Evolutionary conservation across 2,888 invertebrate species (phyloP).

Genomic region (Anarsia innoxiella): DNA sequence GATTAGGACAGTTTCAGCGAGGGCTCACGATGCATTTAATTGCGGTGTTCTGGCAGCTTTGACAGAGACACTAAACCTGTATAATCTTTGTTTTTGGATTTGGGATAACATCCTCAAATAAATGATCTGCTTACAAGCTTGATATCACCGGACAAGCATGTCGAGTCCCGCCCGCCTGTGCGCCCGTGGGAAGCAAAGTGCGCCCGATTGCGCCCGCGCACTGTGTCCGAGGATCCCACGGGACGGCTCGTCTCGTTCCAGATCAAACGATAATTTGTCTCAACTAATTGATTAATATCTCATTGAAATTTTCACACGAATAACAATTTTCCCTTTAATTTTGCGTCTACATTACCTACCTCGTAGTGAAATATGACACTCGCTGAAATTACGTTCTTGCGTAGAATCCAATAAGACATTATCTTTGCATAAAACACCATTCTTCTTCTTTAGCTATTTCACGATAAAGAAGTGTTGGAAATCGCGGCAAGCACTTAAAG

Average conservation of each 20-base stretch:
- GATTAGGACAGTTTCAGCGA: constrained; percentile 7
- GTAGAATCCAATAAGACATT: constrained; percentile 26
- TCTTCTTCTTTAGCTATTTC: constrained; percentile 52
- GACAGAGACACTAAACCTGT: no score
- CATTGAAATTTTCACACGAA: constrained; percentile 28
- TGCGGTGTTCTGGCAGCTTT: no score
- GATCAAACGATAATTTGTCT: constrained; percentile 32
- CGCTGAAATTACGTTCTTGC: constrained; percentile 24
- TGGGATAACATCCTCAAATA: no score
- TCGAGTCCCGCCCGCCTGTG: constrained; percentile 22
- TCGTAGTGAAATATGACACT: constrained; percentile 16
- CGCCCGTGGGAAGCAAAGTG: constrained; percentile 42
- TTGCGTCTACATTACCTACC: no score
- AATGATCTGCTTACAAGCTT: no score
- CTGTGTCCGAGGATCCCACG: constrained; percentile 45
- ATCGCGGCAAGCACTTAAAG: constrained; percentile 65
- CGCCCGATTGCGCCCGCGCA: constrained; percentile 42
- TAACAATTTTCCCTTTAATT: constrained; percentile 1
- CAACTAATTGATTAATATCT: constrained; percentile 40
- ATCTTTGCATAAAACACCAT: constrained; percentile 36
- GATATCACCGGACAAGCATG: constrained; percentile 30
- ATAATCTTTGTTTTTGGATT: no score
- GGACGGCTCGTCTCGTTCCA: constrained; percentile 22
- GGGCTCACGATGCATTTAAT: no score
- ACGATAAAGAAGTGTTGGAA: constrained; percentile 53